Base-by-base conservation (phyloP, 2,888 invertebrate genomes). In the Balanococcus diminutus region DNA sequence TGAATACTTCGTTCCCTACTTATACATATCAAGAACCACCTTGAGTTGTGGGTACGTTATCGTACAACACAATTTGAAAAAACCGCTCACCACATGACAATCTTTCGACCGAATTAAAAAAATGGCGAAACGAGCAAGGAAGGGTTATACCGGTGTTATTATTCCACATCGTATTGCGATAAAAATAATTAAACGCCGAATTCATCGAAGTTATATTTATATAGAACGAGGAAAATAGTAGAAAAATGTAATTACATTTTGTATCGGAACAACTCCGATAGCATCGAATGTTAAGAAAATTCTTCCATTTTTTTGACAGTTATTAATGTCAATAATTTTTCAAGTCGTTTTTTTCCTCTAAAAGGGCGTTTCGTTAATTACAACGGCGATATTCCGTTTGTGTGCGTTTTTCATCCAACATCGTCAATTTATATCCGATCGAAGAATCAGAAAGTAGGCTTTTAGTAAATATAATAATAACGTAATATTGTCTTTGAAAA, bases 251-350 rank as follows among this genome's bases (percentile, higher is more conserved):
- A 67, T 67, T 67, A 67, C 61, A 67, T 67, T 36, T 67, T 67
- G 61, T 67, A 67, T 67, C 61, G 61, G 28, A 67, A 67, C 28
- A 28, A 67, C 61, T n/a, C n/a, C 11, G 61, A 67, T 67, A 67
- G 25, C 61, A 67, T 67, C 61, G 61, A 67, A 67, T 67, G 61
- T 67, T 67, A 67, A 28, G 61, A 67, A 67, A 67, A 67, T 67
- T 67, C 61, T 67, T 67, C 61, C 61, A 67, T 67, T 67, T 67
- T 67, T 67, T 67, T 67, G 61, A 67, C 28, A 67, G 61, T 67
- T 67, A 67, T 67, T 67, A 67, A 67, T 67, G 61, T 67, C 25
- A 67, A 67, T 67, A 67, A 67, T 67, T 67, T 67, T 67, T 67
- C 61, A 67, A 67, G 61, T 67, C 61, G 6, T 67, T 67, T 28